These are phyloP conservation scores for Heteromyza rotundicornis DNA, from an alignment of 2,888 invertebrate species.

Conservation along the genomic window DNA sequence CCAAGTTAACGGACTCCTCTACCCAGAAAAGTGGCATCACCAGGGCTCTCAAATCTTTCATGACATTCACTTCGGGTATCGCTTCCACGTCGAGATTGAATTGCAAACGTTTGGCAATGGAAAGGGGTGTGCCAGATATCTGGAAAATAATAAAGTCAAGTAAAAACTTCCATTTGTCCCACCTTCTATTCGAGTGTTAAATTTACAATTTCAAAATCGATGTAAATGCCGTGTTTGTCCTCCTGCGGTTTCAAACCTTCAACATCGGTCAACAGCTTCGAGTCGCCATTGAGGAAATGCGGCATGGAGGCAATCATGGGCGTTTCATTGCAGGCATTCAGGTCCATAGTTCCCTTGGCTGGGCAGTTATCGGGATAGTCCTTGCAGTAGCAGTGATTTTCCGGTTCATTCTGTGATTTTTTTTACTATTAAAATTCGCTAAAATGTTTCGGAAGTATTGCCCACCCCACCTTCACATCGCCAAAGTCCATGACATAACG, in stretches of 20 bases:
- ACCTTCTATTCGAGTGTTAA: neutral
- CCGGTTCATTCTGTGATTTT: slow-evolving; percentile 38
- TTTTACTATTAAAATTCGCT: too few relatives aligned
- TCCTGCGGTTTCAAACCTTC: slow-evolving; percentile 69
- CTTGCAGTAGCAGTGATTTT: slow-evolving; percentile 59
- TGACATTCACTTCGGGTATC: slow-evolving; percentile 69
- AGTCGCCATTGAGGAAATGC: slow-evolving; percentile 75
- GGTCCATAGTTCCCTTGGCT: slow-evolving; percentile 74
- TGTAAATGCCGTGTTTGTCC: slow-evolving; percentile 73
- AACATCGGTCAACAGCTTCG: slow-evolving; percentile 52
- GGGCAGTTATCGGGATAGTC: slow-evolving; percentile 69
- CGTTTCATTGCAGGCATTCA: slow-evolving; percentile 68
- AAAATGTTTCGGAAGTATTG: too few relatives aligned
- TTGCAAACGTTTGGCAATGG: slow-evolving; percentile 74
- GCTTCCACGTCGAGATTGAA: slow-evolving; percentile 71
- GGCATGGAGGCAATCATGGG: slow-evolving; percentile 80
- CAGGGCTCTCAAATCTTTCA: slow-evolving; percentile 69
- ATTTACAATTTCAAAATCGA: slow-evolving; percentile 79
- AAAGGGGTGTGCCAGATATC: slow-evolving; percentile 71
- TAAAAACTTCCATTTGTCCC: neutral
- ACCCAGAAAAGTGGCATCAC: slow-evolving; percentile 79
- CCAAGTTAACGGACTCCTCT: slow-evolving; percentile 69
- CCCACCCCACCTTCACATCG: slow-evolving; percentile 63
- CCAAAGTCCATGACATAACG: slow-evolving; percentile 74
- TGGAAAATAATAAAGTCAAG: slow-evolving; percentile 8